Base-by-base conservation (phyloP, 2,797 vertebrate genomes). In the Malurus splendens region DNA sequence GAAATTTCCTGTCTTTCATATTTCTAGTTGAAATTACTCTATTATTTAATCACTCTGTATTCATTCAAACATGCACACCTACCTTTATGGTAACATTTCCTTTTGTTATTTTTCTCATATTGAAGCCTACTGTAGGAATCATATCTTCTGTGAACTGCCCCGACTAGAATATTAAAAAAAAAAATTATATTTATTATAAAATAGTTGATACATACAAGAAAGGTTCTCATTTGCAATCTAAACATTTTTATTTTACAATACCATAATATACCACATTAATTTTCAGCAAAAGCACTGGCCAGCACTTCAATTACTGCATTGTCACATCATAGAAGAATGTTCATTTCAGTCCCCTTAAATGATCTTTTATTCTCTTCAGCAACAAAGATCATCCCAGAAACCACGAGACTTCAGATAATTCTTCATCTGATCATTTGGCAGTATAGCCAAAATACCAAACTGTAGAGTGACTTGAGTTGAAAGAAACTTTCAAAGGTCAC, bases 71-170 rank as follows among this genome's bases (percentile, higher is more conserved):
- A 84, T 62, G 54, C 45, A 67, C 54, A 87, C 87, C 54, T 94
- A 96, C 95, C 96, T 97, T 97, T 86, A 95, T 94, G 45, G 94
- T 96, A 90, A 96, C 93, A 3, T 96, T 97, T 82, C 96, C 94
- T 93, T 96, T 96, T 60, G 90, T 97, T 88, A 96, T 94, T 94
- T 97, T 97, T 74, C 96, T 95, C 95, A 96, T 96, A 78, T 96
- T 96, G 96, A 96, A 95, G 30, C 95, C 96, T 55, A 96, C 94
- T 41, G 91, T 97, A 47, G 93, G 93, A 92, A 96, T 97, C 96
- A 95, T 96, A 87, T 97, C 96, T 94, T 97, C 95, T 62, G 90
- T 93, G 76, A 96, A 95, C 67, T 96, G 90, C 14, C 96, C 94
- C 74, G 96, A 96, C 93, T 97, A 36, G 39, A 90, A 91, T 8